Conservation (phyloP, 2,113 vertebrate species). For the Chaetops frenatus region DNA sequence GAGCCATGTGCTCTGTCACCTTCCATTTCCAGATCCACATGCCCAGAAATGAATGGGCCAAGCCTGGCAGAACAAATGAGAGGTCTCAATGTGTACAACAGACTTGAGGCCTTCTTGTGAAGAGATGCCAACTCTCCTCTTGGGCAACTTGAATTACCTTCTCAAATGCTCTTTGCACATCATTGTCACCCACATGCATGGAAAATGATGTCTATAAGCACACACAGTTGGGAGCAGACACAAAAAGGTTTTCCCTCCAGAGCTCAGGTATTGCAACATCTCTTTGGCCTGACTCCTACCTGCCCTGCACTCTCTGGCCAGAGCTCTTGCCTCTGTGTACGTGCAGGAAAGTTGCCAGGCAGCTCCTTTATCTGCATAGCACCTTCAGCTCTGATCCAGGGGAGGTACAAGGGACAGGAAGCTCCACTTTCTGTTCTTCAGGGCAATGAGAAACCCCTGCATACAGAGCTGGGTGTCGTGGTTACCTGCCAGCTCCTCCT, state of each 20-base stretch:
- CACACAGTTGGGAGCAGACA: not conserved
- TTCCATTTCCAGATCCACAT: not conserved
- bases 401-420: not conserved
- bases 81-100: not conserved
- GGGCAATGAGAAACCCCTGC: not conserved
- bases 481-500: not conserved
- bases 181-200: not conserved
- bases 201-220: not conserved
- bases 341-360: not conserved
- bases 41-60: not conserved
- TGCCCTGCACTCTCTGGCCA: not conserved
- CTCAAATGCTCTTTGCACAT: not conserved
- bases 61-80: not conserved
- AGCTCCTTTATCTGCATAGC: not conserved
- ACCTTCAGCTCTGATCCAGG: not conserved
- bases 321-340: not conserved
- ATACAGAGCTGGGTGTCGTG: not conserved
- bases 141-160: not conserved
- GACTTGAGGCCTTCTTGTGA: not conserved
- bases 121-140: not conserved
- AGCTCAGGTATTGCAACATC: not conserved
- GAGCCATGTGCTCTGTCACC: not conserved
- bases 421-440: not conserved
- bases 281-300: not conserved
- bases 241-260: not conserved